Percentiles rank a stretch among this genome's conserved stretches.
Conservation (phyloP, 2,797 vertebrate species). For the Falco berigora region DNA sequence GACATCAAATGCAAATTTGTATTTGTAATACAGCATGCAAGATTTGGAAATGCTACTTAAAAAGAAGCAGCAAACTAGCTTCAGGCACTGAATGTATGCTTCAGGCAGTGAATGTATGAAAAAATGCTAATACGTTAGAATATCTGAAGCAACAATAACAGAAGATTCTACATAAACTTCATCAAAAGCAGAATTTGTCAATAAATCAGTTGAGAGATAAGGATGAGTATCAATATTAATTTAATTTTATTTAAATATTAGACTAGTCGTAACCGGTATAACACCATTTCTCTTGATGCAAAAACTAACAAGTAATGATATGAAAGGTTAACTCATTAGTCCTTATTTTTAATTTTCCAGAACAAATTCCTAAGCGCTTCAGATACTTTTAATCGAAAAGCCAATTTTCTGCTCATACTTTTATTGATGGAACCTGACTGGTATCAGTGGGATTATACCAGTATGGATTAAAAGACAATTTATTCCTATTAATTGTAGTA, state of each 20-base stretch:
- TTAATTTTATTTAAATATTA: neutral
- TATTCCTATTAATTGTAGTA: neutral
- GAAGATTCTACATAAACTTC: neutral
- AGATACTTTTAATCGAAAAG: neutral
- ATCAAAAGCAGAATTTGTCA: neutral
- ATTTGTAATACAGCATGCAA: conserved; percentile 29
- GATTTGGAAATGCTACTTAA: conserved; percentile 42
- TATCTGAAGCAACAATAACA: neutral
- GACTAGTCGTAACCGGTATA: neutral
- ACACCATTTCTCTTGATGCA: neutral
- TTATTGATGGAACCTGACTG: neutral
- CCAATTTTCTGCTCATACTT: neutral
- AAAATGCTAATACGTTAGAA: neutral
- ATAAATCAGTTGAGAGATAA: neutral
- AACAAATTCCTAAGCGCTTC: neutral
- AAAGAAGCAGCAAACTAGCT: conserved; percentile 36
- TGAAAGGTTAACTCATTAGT: neutral
- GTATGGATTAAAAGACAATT: neutral
- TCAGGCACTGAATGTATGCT: neutral
- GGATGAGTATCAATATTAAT: neutral
- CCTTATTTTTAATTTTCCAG: neutral
- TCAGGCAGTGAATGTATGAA: neutral
- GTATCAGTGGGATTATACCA: neutral
- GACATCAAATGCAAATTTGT: conserved; percentile 32
- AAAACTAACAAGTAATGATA: neutral